These are phyloP conservation scores for Hydriomena furcata DNA, from an alignment of 2,888 invertebrate genomes.

Conservation along the genomic window DNA sequence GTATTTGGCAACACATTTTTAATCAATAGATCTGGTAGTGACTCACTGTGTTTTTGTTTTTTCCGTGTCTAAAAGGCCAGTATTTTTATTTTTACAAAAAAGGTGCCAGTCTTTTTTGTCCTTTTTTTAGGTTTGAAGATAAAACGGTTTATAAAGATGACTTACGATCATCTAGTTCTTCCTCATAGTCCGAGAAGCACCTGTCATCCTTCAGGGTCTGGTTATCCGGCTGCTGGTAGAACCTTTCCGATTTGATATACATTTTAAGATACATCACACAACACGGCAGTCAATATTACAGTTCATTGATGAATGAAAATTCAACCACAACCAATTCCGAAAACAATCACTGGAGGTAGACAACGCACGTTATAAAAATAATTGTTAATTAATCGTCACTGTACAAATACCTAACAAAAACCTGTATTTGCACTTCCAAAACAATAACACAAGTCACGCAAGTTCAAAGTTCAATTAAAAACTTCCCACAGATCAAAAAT, in stretches of 20 bases:
- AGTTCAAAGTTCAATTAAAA: conserved; percentile 23
- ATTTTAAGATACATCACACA: conserved; percentile 73
- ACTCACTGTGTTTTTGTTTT: neutral
- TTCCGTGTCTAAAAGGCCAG: too few species aligned
- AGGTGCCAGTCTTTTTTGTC: too few species aligned
- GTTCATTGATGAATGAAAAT: conserved; percentile 26
- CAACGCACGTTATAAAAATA: too few species aligned
- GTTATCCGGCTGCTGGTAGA: conserved; percentile 69
- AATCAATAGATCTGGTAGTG: neutral
- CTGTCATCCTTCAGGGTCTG: conserved; percentile 66
- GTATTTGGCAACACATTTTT: neutral
- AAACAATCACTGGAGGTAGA: neutral
- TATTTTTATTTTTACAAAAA: too few species aligned
- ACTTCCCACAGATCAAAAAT: conserved; percentile 13
- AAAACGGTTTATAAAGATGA: too few species aligned
- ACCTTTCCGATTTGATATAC: conserved; percentile 76
- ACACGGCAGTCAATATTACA: conserved; percentile 19
- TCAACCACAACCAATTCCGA: neutral
- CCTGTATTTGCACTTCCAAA: conserved; percentile 1
- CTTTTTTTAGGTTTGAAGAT: too few species aligned
- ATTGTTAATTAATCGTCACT: neutral
- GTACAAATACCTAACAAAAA: neutral
- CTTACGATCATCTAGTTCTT: conserved; percentile 73
- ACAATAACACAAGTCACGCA: conserved; percentile 13
- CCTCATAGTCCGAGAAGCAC: conserved; percentile 73